A percentile compares a stretch with the other conserved stretches of the same genome.
Conservation (phyloP, 2,888 invertebrate genomes). For the Aspidiotus rigidus region DNA sequence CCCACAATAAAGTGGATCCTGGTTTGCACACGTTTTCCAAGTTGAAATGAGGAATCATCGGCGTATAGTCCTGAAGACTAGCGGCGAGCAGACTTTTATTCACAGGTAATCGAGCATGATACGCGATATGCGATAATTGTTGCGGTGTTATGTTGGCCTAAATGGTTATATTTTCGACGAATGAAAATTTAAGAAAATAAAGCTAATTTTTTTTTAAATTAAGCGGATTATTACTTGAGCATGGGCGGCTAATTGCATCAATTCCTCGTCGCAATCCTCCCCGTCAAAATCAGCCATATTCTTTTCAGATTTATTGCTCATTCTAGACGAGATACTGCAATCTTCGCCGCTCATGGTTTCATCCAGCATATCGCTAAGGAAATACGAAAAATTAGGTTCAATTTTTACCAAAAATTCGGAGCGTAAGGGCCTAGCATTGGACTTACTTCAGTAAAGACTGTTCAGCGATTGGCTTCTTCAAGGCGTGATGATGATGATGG, state of each 20-base stretch:
- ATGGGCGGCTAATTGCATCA: slow-evolving; percentile 47
- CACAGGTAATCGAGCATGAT: slow-evolving; percentile 39
- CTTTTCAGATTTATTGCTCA: slow-evolving; percentile 87
- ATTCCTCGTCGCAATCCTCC: slow-evolving; percentile 73
- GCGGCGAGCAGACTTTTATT: slow-evolving; percentile 33
- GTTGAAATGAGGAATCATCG: slow-evolving; percentile 41
- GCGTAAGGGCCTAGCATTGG: slow-evolving; percentile 9
- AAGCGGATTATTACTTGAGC: slow-evolving; percentile 48
- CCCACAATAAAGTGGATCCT: slow-evolving; percentile 88
- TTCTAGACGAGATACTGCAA: slow-evolving; percentile 79
- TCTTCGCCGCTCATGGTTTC: slow-evolving; percentile 50
- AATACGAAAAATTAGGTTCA: no score
- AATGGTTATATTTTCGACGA: neutral
- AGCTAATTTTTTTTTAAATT: neutral
- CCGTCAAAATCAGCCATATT: slow-evolving; percentile 92
- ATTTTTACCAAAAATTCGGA: neutral
- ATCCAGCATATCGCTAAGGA: slow-evolving; percentile 51
- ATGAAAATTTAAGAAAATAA: neutral
- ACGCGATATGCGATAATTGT: slow-evolving; percentile 40
- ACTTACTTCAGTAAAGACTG: slow-evolving; percentile 24
- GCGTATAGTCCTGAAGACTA: slow-evolving; percentile 34
- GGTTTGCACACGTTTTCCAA: slow-evolving; percentile 75
- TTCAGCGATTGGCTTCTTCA: slow-evolving; percentile 26
- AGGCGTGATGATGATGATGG: slow-evolving; percentile 11
- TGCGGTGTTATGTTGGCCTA: slow-evolving; percentile 40